Evolutionary conservation across 2,888 invertebrate genomes (phyloP).

Genomic region (Hydraecia micacea): DNA sequence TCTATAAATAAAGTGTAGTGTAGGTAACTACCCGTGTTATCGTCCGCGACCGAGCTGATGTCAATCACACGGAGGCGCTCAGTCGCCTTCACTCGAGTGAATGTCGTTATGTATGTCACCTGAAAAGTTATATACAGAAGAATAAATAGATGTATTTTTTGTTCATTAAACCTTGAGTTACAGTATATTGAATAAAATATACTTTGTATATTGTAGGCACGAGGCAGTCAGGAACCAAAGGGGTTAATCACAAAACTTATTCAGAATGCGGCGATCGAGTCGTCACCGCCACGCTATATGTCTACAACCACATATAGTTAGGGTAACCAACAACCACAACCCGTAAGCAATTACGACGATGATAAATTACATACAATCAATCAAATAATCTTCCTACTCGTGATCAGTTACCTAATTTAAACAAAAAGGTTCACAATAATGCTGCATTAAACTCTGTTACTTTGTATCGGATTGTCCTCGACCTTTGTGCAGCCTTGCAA

Average conservation of each 20-base stretch:
- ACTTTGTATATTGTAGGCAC: background rate
- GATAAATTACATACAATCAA: background rate
- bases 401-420: too few species aligned
- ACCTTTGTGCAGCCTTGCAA: background rate
- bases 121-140: slow-evolving; percentile 44
- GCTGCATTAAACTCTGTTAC: slow-evolving; percentile 11
- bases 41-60: slow-evolving; percentile 65
- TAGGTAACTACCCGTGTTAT: slow-evolving; percentile 49
- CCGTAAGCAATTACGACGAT: background rate
- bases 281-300: background rate
- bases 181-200: background rate
- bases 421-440: background rate
- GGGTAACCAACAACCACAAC: background rate
- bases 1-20: background rate
- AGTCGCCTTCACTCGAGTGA: slow-evolving; percentile 60
- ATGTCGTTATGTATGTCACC: slow-evolving; percentile 78
- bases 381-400: background rate
- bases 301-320: background rate
- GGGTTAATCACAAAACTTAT: background rate
- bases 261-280: background rate
- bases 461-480: background rate
- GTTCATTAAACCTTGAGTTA: background rate
- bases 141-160: background rate
- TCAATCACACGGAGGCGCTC: slow-evolving; percentile 69
- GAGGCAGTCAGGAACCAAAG: background rate